Percentiles rank a stretch among this genome's conserved stretches.
These are phyloP conservation scores for Mythimna pallens DNA, from an alignment of 2,888 invertebrate genomes.

Conservation along the genomic window DNA sequence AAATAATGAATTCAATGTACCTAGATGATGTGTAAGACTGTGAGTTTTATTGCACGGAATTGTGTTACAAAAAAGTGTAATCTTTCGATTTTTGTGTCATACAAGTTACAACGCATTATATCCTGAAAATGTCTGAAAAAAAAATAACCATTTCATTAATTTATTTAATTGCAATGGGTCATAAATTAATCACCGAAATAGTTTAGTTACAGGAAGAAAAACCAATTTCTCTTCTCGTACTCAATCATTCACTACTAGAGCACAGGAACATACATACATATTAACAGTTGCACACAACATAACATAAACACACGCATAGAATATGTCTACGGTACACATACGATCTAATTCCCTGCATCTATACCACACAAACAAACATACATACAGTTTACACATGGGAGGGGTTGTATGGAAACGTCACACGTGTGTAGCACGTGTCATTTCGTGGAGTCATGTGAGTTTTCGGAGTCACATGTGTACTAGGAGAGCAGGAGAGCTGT, in stretches of 20 bases:
- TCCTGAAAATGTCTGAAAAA: background rate
- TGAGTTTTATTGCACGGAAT: no score
- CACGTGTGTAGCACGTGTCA: conserved; percentile 74
- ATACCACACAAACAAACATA: conserved; percentile 65
- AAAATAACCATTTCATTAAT: no score
- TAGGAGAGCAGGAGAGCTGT: conserved; percentile 76
- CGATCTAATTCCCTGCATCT: conserved; percentile 46
- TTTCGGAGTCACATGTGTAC: conserved; percentile 87
- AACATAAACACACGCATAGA: conserved; percentile 50
- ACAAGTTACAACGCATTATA: background rate
- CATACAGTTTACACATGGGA: conserved; percentile 56
- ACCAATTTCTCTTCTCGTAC: background rate
- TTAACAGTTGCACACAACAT: conserved; percentile 42
- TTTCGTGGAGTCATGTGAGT: conserved; percentile 85
- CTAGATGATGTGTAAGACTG: no score
- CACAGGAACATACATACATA: conserved; percentile 28
- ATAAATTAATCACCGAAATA: background rate
- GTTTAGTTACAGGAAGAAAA: background rate
- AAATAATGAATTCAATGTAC: no score
- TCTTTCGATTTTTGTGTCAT: background rate
- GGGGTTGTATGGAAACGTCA: conserved; percentile 53
- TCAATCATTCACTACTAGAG: conserved; percentile 11
- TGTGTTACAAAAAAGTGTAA: no score
- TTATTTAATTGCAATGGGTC: background rate
- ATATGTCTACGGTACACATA: conserved; percentile 55